Base-by-base conservation (phyloP, 2,888 invertebrate species). In the Alcis repandata region DNA sequence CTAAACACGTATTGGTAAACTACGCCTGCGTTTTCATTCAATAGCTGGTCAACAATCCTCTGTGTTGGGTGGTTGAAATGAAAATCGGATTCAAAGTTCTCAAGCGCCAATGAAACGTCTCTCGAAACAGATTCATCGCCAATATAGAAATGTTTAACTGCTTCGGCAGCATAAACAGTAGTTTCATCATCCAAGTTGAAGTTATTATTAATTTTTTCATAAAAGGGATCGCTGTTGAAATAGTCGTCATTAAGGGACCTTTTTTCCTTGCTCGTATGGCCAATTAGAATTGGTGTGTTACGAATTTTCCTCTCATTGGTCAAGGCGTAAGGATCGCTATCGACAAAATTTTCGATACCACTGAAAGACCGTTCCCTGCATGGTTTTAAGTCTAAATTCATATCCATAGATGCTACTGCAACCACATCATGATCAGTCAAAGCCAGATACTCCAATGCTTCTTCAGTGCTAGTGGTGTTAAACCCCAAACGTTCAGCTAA, bases 321-420 rank as follows among this genome's bases (percentile, higher is more conserved):
- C 15, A 92, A 70, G 4, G 85, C 79, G 69, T 79, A 87, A 1
- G 91, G 90, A 75, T 90, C 86, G 52, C 77, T 80, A 72, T 87
- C 85, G 36, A 92, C 80, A 63, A 92, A 87, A 66, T 87, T 92
- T 45, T 85, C 83, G 9, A 92, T 76, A 1, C 90, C 86, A 72
- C 90, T 90, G 38, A 89, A 91, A 3, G 90, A 89, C 66, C 79
- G 85, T 76, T 93, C 93, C 63, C 78, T 88, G 61, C 92, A 93
- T 4, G 92, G 90, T 57, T 82, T 84, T 13, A 92, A 72, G 56
- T 79, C 70, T 46, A 92, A 74, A 22, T 82, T 75, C 52, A 90
- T 69, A 60, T 87, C 85, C 17, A 68, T 69, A 51, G 87, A 83
- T 22, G 92, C 91, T 6, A 74, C 86, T 22, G 85, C 82, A 1